phyloP scores from a whole-genome alignment of 2,113 vertebrate species.

The Tupaia chinensis region DNA sequence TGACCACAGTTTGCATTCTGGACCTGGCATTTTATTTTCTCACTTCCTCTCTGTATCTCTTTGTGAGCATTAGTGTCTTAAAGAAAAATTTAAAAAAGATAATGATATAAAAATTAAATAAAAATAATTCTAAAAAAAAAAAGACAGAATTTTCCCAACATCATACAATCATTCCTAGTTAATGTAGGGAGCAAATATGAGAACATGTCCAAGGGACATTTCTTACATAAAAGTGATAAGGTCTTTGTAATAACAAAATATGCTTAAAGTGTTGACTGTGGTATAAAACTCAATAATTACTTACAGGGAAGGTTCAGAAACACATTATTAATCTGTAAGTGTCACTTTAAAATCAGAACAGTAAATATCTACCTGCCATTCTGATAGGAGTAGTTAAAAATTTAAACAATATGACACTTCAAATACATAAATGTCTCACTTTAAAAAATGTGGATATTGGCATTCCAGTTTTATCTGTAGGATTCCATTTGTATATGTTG shows the following conservation, averaged over 20 bases:
- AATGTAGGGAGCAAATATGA: neutral
- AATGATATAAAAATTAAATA: no score
- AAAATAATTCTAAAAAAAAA: no score
- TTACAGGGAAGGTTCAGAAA: conserved; percentile 4
- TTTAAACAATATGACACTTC: neutral
- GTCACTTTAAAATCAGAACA: neutral
- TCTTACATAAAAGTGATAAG: conserved; percentile 6
- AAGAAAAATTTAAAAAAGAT: no score
- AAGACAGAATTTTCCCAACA: neutral
- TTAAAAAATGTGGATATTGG: neutral
- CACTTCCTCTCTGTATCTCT: no score
- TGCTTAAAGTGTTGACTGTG: neutral
- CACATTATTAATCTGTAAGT: neutral
- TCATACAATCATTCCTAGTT: neutral
- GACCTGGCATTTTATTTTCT: no score
- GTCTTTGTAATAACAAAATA: neutral
- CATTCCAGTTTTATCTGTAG: neutral
- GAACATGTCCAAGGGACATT: neutral
- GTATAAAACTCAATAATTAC: neutral
- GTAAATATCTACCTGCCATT: neutral
- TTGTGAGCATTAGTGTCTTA: no score
- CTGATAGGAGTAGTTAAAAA: neutral
- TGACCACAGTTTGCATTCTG: no score
- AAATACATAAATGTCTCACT: neutral
- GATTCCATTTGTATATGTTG: neutral